These are phyloP conservation scores for Apodemia hepburni DNA, from an alignment of 2,888 invertebrate species.

Conservation along the genomic window DNA sequence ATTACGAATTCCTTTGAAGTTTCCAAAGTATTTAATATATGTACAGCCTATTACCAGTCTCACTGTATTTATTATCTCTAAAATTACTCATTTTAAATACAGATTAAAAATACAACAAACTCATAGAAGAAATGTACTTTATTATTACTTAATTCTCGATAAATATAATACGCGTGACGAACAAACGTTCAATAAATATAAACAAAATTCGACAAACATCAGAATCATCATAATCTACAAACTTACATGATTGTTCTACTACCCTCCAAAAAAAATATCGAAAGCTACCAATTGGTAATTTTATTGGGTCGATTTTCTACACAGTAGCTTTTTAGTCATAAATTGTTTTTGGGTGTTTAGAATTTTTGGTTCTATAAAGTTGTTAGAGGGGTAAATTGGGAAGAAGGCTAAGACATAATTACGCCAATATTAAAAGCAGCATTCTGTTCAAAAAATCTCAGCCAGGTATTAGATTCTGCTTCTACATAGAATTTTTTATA, in stretches of 20 bases:
- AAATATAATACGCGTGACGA: constrained; percentile 51
- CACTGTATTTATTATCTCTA: no score
- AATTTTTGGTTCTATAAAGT: no score
- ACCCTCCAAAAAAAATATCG: constrained; percentile 25
- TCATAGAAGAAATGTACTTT: constrained; percentile 45
- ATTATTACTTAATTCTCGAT: constrained; percentile 57
- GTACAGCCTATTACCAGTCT: no score
- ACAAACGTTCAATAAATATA: constrained; percentile 46
- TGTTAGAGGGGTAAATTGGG: no score
- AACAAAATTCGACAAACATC: constrained; percentile 33
- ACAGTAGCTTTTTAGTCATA: neutral
- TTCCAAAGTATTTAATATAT: no score
- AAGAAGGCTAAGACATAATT: no score
- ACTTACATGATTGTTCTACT: constrained; percentile 22
- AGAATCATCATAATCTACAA: constrained; percentile 17
- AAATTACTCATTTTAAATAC: no score
- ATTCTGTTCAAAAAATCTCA: no score
- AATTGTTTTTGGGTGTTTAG: neutral
- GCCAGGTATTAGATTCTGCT: no score
- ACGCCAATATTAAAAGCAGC: no score
- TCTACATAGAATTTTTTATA: no score
- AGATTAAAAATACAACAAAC: neutral
- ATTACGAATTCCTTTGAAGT: no score
- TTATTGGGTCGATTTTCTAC: neutral
- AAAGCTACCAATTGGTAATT: constrained; percentile 6